Evolutionary conservation across 2,888 invertebrate species (phyloP), one percentile per base, ranked within the genome.

Genomic region (Catocala fraxini): DNA sequence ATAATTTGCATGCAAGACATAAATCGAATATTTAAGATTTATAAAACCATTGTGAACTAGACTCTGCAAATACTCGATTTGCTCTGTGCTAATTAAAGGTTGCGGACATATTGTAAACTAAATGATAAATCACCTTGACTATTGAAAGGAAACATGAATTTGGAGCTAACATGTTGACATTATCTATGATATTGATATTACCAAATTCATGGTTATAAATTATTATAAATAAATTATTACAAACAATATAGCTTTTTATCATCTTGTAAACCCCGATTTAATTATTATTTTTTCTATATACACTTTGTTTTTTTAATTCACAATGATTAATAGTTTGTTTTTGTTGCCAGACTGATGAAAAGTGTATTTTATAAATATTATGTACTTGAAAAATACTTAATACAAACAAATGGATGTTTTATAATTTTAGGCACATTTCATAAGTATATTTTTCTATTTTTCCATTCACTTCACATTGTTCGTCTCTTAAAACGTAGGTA

Each of bases 401-500:
- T 39, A 51, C 11, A 51, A 47, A 25, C 10, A 57, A 45, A 43
- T 57, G 57, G 35, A 39, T 39, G 35, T 39, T 59, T 39, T 34
- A 39, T 48, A 33, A 48, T 58, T 51, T 55, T 58, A 63, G 58
- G 51, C 49, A 49, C 48, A 45, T 54, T 45, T 45, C 49, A 33
- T 45, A 39, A 46, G 51, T 45, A 55, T 73, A 47, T 46, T 48
- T 56, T 12, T 46, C 45, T 54, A 53, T 61, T 70, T 39, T 75
- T 74, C 73, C 64, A 63, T 68, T 76, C 63, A 65, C 71, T 75
- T 70, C 68, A 73, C 76, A 71, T 65, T 57, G 58, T 65, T 69
- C 65, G 69, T 63, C 72, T 76, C 70, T 61, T 60, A 70, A 59
- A 33, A 65, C 64, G 65, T 73, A 73, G 59, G 73, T 71, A 56